Evolutionary conservation across 2,888 invertebrate genomes (phyloP).

Genomic region (Dryobota labecula): DNA sequence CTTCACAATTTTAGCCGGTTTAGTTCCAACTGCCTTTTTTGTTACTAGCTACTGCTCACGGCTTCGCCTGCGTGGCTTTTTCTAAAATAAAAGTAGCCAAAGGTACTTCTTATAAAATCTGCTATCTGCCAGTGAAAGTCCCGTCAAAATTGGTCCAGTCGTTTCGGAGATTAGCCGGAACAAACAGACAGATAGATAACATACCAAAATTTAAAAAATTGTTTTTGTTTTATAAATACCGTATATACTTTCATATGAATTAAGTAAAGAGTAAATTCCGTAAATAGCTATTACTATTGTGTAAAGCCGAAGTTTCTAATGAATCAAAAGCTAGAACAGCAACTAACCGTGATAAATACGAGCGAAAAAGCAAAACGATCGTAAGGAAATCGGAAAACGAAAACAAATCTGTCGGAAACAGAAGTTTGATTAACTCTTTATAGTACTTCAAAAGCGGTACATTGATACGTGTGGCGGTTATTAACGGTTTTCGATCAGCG

Average conservation of each 20-base stretch:
- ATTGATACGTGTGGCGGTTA: constrained; percentile 32
- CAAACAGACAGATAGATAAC: too few relatives aligned
- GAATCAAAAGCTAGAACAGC: neutral
- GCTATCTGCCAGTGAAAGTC: too few relatives aligned
- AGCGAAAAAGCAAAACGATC: neutral
- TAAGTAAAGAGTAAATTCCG: too few relatives aligned
- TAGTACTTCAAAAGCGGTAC: constrained; percentile 8
- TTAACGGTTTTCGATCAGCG: constrained; percentile 44
- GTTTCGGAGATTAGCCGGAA: too few relatives aligned
- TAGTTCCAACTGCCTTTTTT: neutral
- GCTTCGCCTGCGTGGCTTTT: too few relatives aligned
- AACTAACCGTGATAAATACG: neutral
- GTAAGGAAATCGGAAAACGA: constrained; percentile 8
- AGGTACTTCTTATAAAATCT: too few relatives aligned
- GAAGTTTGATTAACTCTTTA: constrained; percentile 24
- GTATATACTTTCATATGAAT: too few relatives aligned
- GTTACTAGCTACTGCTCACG: too few relatives aligned
- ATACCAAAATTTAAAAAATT: too few relatives aligned
- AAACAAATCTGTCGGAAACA: constrained; percentile 6
- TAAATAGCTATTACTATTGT: neutral
- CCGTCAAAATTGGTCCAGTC: too few relatives aligned
- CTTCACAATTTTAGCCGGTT: neutral
- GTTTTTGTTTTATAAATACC: too few relatives aligned
- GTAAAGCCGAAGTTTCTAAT: neutral
- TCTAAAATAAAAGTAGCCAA: too few relatives aligned